Evolutionary conservation across 2,797 vertebrate genomes (phyloP).

Genomic region (Sus cebifrons): DNA sequence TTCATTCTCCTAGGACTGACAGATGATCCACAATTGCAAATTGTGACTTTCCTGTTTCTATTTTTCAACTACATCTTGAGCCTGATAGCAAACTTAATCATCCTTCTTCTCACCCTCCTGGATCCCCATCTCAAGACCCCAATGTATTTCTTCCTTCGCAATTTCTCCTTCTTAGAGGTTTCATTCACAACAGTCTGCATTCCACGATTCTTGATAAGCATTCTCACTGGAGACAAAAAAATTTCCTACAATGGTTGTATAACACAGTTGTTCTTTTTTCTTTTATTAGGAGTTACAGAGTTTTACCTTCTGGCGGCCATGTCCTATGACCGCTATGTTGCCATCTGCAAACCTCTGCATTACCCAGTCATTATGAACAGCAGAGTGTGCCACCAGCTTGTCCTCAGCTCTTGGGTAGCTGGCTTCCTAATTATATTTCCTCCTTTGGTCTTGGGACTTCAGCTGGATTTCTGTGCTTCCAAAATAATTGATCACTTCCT

Average conservation of each 20-base stretch:
- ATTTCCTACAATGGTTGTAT: slow-evolving; percentile 71
- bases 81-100: no score
- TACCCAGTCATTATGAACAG: slow-evolving; percentile 73
- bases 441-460: slow-evolving; percentile 48
- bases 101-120: no score
- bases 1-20: slow-evolving; percentile 85
- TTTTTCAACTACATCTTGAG: no score
- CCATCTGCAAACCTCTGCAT: slow-evolving; percentile 71
- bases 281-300: slow-evolving; percentile 65
- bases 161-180: slow-evolving; percentile 83
- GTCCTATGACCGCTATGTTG: no score
- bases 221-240: slow-evolving; percentile 55
- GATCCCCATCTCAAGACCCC: slow-evolving; percentile 69
- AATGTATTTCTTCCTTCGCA: no score
- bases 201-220: slow-evolving; percentile 61
- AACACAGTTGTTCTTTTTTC: slow-evolving; percentile 64
- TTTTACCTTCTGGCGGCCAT: slow-evolving; percentile 71
- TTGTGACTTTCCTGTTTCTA: no score
- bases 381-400: slow-evolving; percentile 50
- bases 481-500: slow-evolving; percentile 66
- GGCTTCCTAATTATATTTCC: slow-evolving; percentile 73
- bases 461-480: slow-evolving; percentile 50
- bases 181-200: slow-evolving; percentile 73
- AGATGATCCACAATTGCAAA: not conserved
- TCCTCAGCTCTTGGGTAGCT: slow-evolving; percentile 63